Evolutionary conservation across 2,888 invertebrate genomes (phyloP), one percentile per base, ranked within the genome.

Genomic region (Cataglyphis altisquamis): DNA sequence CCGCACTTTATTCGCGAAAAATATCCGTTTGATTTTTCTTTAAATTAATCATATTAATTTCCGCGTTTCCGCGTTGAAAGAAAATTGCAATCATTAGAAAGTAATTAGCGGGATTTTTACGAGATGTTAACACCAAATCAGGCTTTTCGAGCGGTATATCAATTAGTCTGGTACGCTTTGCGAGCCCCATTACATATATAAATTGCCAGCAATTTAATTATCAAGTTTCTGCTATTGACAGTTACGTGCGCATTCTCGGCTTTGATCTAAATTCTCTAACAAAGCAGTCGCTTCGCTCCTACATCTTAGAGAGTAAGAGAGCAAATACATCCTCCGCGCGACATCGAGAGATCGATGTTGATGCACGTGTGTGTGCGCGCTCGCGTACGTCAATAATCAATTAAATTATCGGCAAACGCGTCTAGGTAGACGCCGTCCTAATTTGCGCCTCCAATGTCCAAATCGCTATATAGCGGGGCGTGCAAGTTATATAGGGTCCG

Each of bases 381-480:
- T 52, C 36, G 25, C 39, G 57, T 21, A 83, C 60, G 67, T 75
- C 73, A 73, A 83, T 80, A 85, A 83, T 85, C 85, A 84, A 83
- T 83, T 73, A 78, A 85, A 67, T 85, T 84, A 85, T 74, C 80
- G 67, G 78, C 78, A 72, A 78, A 83, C 70, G 73, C 82, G 60
- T 73, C 77, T 77, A 62, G 72, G 32, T 74, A 80, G 74, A 74
- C 85, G 55, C 72, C 60, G 29, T 77, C 60, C 82, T 84, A 84
- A 84, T 82, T 68, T 82, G 62, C 66, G 21, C 81, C 41, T 78
- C 55, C 63, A 57, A 63, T 55, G 74, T 77, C 81, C 78, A 78
- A 78, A 74, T 74, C 81, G 62, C 63, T 39, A 55, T 39, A 55
- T 64, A 60, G 48, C 57, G 82, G 36, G 82, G 48, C 48, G 10